A percentile compares a stretch with the other conserved stretches of the same genome.
Conservation (phyloP, 2,113 vertebrate genomes). For the Thamnaconus septentrionalis region DNA sequence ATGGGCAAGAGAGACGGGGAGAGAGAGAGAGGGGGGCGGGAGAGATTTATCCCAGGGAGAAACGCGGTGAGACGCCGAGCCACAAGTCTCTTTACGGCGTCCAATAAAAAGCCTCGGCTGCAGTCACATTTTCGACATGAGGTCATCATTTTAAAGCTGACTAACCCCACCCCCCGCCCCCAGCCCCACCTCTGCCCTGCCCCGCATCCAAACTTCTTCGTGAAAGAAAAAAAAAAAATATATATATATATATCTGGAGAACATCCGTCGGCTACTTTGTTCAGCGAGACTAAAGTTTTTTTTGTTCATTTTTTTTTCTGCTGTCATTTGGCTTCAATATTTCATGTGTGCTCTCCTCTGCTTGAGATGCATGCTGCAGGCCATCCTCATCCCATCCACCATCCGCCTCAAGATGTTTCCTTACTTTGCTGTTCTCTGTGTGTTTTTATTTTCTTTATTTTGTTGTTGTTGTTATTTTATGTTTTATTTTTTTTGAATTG, state of each 20-base stretch:
- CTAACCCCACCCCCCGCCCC: not conserved
- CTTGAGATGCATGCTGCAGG: constrained; percentile 32
- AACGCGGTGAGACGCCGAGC: constrained; percentile 52
- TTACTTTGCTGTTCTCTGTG: constrained; percentile 55
- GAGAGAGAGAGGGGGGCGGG: constrained; percentile 22
- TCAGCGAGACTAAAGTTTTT: not conserved
- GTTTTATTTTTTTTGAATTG: constrained; percentile 66
- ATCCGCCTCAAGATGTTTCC: constrained; percentile 52
- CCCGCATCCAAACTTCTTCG: constrained; percentile 5
- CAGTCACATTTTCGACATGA: constrained; percentile 63
- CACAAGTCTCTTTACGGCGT: constrained; percentile 65
- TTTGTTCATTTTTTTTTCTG: constrained; percentile 1
- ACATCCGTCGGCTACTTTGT: not conserved
- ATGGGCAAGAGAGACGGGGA: no score
- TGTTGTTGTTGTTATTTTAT: constrained; percentile 52
- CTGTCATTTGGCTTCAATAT: constrained; percentile 16
- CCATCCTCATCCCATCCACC: constrained; percentile 56
- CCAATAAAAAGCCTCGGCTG: constrained; percentile 62
- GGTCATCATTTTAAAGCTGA: constrained; percentile 31
- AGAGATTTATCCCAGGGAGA: constrained; percentile 45
- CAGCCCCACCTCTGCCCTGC: constrained; percentile 15
- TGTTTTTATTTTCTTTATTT: not conserved
- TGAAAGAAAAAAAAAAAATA: not conserved
- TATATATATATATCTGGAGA: not conserved
- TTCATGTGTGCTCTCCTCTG: constrained; percentile 15